Evolutionary conservation across 2,797 vertebrate genomes (phyloP), one percentile per base, ranked within the genome.

Genomic region (Crypturellus tataupa): DNA sequence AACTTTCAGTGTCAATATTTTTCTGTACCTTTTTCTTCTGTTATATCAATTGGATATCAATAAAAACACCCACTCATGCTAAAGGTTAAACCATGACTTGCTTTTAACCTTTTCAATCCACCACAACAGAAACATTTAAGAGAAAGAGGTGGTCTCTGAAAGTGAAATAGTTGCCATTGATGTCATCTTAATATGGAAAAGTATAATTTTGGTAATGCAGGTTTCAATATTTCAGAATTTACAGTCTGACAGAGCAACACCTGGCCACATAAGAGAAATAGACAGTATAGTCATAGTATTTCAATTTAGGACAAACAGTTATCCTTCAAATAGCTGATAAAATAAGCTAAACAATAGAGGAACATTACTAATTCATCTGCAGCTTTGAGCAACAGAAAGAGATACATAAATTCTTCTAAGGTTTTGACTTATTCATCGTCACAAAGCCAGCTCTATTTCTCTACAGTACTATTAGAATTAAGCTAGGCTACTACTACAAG

Each of bases 391-490:
- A 80, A 1, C 4, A 8, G 5, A 90, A 24, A 37, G 9, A 24
- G 16, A 20, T 4, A n/a, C 12, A 5, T 10, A 46, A 29, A 7
- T 70, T 46, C 13, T 5, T 46, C 27, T 85, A 49, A 15, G 27
- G 20, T 20, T 58, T 87, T 75, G 39, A 24, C 60, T 65, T 42
- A 51, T 65, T 89, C 21, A 7, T 17, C 16, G 4, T 4, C 31
- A 71, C 1, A 1, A 37, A 0, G 55, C 1, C 5, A 46, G 5
- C 33, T 80, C 13, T 78, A 20, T 2, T 70, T 42, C 47, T 27
- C 12, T 25, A 5, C 10, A 80, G 58, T 3, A 13, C 39, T 15
- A 63, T 8, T 53, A 44, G 11, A 84, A 82, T 64, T 29, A 42
- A 14, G 21, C 33, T 68, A 42, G 40, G 37, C 37, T 39, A 42